These are phyloP conservation scores for Enteromius fasciolatus DNA, from an alignment of 2,797 vertebrate genomes.

Conservation along the genomic window DNA sequence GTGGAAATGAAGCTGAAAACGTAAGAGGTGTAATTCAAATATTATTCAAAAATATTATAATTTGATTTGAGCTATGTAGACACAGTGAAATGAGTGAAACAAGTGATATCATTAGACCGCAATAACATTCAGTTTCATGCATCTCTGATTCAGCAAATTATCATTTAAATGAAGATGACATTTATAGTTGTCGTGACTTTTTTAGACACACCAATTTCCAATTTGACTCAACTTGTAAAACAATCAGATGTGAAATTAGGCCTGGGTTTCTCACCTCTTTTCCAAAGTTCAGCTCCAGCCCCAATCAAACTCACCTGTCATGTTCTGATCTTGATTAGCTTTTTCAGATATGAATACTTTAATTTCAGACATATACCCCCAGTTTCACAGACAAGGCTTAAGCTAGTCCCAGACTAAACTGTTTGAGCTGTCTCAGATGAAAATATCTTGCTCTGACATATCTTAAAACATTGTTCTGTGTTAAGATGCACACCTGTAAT, in stretches of 20 bases:
- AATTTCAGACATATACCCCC: background rate
- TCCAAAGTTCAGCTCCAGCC: background rate
- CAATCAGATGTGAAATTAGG: background rate
- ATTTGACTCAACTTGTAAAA: background rate
- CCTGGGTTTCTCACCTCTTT: background rate
- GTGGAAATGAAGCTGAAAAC: slow-evolving; percentile 11
- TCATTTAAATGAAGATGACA: slow-evolving; percentile 34
- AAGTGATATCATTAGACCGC: slow-evolving; percentile 47
- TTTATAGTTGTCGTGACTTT: slow-evolving; percentile 18
- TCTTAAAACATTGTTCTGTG: too few species aligned
- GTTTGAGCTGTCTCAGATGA: too few species aligned
- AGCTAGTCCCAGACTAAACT: too few species aligned
- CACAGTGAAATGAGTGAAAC: slow-evolving; percentile 30
- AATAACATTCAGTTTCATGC: slow-evolving; percentile 49
- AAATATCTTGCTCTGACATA: too few species aligned
- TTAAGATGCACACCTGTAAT: too few species aligned
- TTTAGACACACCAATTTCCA: background rate
- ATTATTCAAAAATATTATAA: slow-evolving; percentile 35
- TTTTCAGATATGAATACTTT: background rate
- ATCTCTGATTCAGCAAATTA: slow-evolving; percentile 50
- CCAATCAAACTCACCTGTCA: background rate
- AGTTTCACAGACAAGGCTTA: too few species aligned
- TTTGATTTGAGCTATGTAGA: slow-evolving; percentile 50
- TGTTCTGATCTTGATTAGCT: background rate
- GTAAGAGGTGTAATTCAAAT: slow-evolving; percentile 14